Base-by-base conservation (phyloP, 2,113 vertebrate genomes). In the Nibea albiflora region DNA sequence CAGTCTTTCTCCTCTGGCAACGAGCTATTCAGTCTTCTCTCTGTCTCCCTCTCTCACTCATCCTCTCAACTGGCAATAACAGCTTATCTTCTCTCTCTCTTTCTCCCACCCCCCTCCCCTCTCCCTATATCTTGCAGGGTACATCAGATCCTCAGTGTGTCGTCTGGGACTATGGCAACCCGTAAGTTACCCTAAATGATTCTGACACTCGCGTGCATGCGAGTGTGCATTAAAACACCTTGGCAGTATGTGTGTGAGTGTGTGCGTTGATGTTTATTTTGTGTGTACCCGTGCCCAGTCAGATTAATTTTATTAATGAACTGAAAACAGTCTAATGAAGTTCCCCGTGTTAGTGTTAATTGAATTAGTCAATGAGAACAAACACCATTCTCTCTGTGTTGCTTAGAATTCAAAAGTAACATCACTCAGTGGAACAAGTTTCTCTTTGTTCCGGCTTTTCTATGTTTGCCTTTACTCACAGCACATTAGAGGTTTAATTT, bases 111-210 rank as follows among this genome's bases (percentile, higher is more conserved):
- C 28, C 28, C 62, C 26, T n/a, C n/a, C 52, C 35, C 35, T 26
- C 78, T 67, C 35, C 42, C 76, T 67, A 28, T 91, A 62, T 94
- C 68, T 89, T 80, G 54, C 90, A 99, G 98, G 98, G 97, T 87
- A 99, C 98, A 42, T 97, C 97, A 3, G 96, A 98, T 86, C 96
- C 97, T 57, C 97, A 96, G 84, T 99, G 98, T 2, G 96, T 97
- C 85, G 96, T 97, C 90, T 99, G 98, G 98, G 97, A 99, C 94
- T 97, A 98, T 89, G 92, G 96, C 50, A 97, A 95, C 96, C 95
- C 85, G 98, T 99, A 95, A 98, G 98, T 97, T 87, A 79, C 57
- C 56, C 78, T 79, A 15, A 83, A 77, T 84, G 19, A 84, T 81
- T 89, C 22, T 70, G 35, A 71, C 70, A 68, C 69, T 47, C 44